Conservation (phyloP, 64 coral and sea anemone genomes). For the Acropora tenuis region DNA sequence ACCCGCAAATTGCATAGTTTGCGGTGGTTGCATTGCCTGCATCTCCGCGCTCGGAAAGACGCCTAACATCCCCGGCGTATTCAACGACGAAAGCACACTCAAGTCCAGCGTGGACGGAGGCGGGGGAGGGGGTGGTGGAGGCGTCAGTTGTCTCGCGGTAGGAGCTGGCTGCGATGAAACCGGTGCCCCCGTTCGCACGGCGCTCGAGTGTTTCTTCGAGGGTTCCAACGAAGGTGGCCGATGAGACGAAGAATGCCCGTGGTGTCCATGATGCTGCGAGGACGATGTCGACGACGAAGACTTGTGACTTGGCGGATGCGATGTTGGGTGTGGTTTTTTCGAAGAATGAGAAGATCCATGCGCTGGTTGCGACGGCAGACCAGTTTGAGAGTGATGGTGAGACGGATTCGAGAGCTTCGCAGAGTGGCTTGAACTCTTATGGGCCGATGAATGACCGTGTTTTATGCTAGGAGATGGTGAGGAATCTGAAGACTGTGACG, state of each 20-base stretch:
- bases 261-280: conserved; percentile 53
- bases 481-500: conserved; percentile 73
- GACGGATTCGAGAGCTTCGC: conserved; percentile 52
- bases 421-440: conserved; percentile 68
- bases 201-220: conserved; percentile 27
- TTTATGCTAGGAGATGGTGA: conserved; percentile 29
- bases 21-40: conserved; percentile 49
- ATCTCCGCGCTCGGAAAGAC: conserved; percentile 33
- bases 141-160: conserved; percentile 27
- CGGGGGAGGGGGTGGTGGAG: conserved; percentile 82
- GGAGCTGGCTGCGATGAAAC: neutral
- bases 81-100: conserved; percentile 16
- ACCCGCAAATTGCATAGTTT: conserved; percentile 12
- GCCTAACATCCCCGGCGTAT: conserved; percentile 25
- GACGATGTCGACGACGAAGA: conserved; percentile 32
- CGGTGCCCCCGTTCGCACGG: conserved; percentile 25
- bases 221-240: neutral
- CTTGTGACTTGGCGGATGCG: conserved; percentile 74
- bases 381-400: conserved; percentile 29
- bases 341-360: conserved; percentile 53
- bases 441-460: conserved; percentile 37
- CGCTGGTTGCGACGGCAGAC: conserved; percentile 47
- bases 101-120: conserved; percentile 51
- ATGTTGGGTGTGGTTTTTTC: conserved; percentile 54
- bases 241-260: conserved; percentile 28